These are phyloP conservation scores for Phoenoteleia sp. DNA, from an alignment of 2,888 invertebrate species.

Conservation along the genomic window DNA sequence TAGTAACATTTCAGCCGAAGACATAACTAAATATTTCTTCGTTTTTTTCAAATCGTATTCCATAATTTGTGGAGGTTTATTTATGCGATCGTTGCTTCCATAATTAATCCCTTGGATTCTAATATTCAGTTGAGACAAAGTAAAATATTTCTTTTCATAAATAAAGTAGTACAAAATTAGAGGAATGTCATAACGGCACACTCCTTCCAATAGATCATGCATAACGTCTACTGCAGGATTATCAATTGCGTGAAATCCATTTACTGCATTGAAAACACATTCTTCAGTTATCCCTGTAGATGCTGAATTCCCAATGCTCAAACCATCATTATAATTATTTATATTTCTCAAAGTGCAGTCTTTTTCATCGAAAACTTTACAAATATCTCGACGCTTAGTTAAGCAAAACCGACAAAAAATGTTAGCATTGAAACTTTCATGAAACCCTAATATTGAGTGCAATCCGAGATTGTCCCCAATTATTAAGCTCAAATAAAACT, in stretches of 20 bases:
- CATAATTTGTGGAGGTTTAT: slow-evolving; percentile 55
- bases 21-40: slow-evolving; percentile 64
- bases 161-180: slow-evolving; percentile 53
- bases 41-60: slow-evolving; percentile 40
- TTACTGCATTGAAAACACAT: slow-evolving; percentile 52
- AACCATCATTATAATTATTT: slow-evolving; percentile 43
- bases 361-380: slow-evolving; percentile 54
- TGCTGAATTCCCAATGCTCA: slow-evolving; percentile 22
- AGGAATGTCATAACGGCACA: slow-evolving; percentile 66
- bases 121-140: slow-evolving; percentile 59
- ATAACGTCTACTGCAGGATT: slow-evolving; percentile 66
- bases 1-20: slow-evolving; percentile 71
- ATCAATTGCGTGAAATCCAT: slow-evolving; percentile 57
- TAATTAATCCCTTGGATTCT: slow-evolving; percentile 68
- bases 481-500: slow-evolving; percentile 64
- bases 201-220: slow-evolving; percentile 70
- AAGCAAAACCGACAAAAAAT: slow-evolving; percentile 70
- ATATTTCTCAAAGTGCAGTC: slow-evolving; percentile 50
- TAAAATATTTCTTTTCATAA: slow-evolving; percentile 54
- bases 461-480: slow-evolving; percentile 71
- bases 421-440: slow-evolving; percentile 59
- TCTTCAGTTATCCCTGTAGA: slow-evolving; percentile 52
- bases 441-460: slow-evolving; percentile 65
- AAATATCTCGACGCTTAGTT: slow-evolving; percentile 27
- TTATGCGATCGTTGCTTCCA: slow-evolving; percentile 51